Evolutionary conservation across 1,140 invertebrate genomes (phyloP), one percentile per base, ranked within the genome.

Genomic region (Achatina immaculata): DNA sequence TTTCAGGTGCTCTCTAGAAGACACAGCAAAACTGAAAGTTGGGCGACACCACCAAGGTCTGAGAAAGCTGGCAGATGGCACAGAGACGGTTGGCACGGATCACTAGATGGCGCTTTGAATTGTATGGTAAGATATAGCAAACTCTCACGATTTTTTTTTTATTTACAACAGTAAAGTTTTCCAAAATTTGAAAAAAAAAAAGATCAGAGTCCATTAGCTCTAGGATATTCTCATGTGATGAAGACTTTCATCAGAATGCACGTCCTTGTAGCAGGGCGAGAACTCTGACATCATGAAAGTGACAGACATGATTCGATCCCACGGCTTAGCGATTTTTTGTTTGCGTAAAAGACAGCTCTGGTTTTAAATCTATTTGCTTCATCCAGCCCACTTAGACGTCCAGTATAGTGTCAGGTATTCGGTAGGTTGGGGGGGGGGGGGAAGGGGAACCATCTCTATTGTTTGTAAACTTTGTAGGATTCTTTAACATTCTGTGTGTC

Each of bases 21-120:
- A n/a, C n/a, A n/a, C n/a, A n/a, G n/a, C n/a, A n/a, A n/a, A n/a
- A n/a, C n/a, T n/a, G n/a, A n/a, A n/a, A n/a, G n/a, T n/a, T 85
- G 85, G 85, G 55, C 78, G 24, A 84, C 83, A 40, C 68, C 83
- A 42, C 83, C 85, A 0, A 43, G 42, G 28, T 40, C 45, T 19
- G 82, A 83, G 45, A 51, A 80, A 34, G 71, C 78, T 9, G 81
- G 77, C 0, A 28, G 76, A 48, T 66, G 78, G 28, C 40, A 81
- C 31, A 78, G 81, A 45, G 80, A 83, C 34, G 83, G 83, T 16
- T 84, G 81, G 0, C 74, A 73, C 31, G 82, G 85, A 24, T 85
- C 85, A 0, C 71, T 85, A 34, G 83, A 85, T 73, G 83, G 81
- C 38, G 81, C 81, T 36, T 80, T 78, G 48, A 78, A 80, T 19